Conservation (phyloP, 2,888 invertebrate species). For the Trissolcus brochymenae region DNA sequence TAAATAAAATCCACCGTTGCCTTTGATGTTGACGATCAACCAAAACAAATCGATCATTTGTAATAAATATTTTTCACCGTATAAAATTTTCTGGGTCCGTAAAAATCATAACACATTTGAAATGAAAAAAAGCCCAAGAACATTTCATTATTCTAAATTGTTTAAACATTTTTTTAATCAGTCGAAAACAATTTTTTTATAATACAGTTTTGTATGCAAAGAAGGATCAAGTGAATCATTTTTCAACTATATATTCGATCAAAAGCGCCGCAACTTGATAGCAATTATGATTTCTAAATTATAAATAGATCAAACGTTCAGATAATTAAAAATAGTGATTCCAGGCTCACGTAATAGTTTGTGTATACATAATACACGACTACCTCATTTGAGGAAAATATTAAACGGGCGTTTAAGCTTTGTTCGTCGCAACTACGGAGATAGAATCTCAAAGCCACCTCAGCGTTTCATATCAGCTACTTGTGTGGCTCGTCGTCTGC, state of each 20-base stretch:
- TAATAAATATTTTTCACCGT: too few species aligned
- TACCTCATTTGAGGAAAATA: slow-evolving; percentile 30
- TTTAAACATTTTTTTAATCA: too few species aligned
- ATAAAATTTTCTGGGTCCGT: too few species aligned
- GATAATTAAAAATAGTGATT: slow-evolving; percentile 19
- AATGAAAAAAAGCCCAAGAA: too few species aligned
- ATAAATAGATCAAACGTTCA: slow-evolving; percentile 9
- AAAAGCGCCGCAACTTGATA: slow-evolving; percentile 4
- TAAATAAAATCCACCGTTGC: slow-evolving; percentile 13
- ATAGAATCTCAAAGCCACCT: slow-evolving; percentile 26
- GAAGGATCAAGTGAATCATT: not conserved
- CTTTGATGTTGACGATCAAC: slow-evolving; percentile 25
- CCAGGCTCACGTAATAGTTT: slow-evolving; percentile 1
- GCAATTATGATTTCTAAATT: slow-evolving; percentile 8
- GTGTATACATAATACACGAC: slow-evolving; percentile 34
- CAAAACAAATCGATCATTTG: slow-evolving; percentile 12
- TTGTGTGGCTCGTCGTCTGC: slow-evolving; percentile 17
- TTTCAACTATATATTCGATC: not conserved
- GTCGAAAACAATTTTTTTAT: too few species aligned
- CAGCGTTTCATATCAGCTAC: slow-evolving; percentile 9
- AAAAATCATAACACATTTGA: too few species aligned
- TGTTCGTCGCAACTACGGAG: slow-evolving; percentile 13
- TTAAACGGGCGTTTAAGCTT: slow-evolving; percentile 21
- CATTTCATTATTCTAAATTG: too few species aligned
- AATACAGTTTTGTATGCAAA: too few species aligned